Percentiles rank a stretch among this genome's conserved stretches.
These are phyloP conservation scores for Macroglossus sobrinus DNA, from an alignment of 2,113 vertebrate genomes.

Conservation along the genomic window DNA sequence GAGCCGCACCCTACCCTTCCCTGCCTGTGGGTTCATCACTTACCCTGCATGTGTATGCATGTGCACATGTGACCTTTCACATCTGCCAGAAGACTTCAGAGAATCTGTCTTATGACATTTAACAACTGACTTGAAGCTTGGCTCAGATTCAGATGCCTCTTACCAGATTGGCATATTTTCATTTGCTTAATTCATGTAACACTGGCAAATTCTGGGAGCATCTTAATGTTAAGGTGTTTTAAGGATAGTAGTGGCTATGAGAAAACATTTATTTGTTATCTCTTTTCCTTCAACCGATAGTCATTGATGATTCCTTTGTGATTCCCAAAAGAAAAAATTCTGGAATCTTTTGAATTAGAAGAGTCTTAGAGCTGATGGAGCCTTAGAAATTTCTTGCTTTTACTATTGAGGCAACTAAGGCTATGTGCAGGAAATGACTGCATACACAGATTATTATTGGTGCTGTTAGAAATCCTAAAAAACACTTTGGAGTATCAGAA, in stretches of 20 bases:
- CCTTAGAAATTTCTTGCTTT: neutral
- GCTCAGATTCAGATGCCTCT: neutral
- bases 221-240: neutral
- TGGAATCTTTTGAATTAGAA: neutral
- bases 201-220: neutral
- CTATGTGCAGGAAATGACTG: neutral
- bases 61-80: neutral
- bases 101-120: constrained; percentile 24
- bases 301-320: neutral
- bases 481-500: neutral
- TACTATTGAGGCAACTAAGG: neutral
- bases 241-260: neutral
- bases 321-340: neutral
- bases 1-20: too few relatives aligned
- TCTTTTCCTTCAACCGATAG: neutral
- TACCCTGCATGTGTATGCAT: neutral
- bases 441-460: rapidly evolving
- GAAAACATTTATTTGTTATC: neutral
- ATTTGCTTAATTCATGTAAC: neutral
- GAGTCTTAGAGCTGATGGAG: too few relatives aligned
- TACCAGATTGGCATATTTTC: neutral
- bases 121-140: neutral
- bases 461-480: neutral
- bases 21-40: neutral
- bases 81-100: neutral